These are phyloP conservation scores for Trematomus loennbergii DNA, from an alignment of 2,113 vertebrate species.

Conservation along the genomic window DNA sequence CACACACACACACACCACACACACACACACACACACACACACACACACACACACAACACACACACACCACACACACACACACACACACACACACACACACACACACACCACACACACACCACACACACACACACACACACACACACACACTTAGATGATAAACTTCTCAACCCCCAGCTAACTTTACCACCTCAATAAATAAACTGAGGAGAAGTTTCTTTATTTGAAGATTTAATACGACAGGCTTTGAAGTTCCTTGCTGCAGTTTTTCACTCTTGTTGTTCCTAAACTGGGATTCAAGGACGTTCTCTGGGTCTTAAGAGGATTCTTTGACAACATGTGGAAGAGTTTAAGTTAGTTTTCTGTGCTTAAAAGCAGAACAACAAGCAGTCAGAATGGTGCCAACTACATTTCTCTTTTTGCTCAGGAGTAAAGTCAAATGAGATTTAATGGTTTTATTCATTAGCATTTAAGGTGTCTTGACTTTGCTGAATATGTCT, in stretches of 20 bases:
- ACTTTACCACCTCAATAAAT: constrained; percentile 4
- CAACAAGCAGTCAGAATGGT: too few relatives aligned
- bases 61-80: too few relatives aligned
- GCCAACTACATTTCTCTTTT: too few relatives aligned
- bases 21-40: too few relatives aligned
- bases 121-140: constrained; percentile 21
- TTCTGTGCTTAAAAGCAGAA: neutral
- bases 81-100: neutral
- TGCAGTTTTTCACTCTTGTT: neutral
- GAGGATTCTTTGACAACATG: neutral
- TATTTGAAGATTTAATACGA: neutral
- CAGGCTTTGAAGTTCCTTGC: constrained; percentile 15
- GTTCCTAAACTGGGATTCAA: constrained; percentile 6
- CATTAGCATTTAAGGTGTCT: neutral
- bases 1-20: too few relatives aligned
- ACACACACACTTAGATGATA: constrained; percentile 27
- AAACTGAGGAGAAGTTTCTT: constrained; percentile 15
- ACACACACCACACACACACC: constrained; percentile 17
- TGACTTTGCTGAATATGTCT: neutral
- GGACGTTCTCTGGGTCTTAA: neutral
- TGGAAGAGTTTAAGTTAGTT: neutral
- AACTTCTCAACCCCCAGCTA: constrained; percentile 14
- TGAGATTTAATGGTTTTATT: too few relatives aligned
- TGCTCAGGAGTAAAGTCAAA: too few relatives aligned
- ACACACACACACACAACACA: too few relatives aligned